Base-by-base conservation (phyloP, 2,113 vertebrate genomes). In the Cebus imitator region DNA sequence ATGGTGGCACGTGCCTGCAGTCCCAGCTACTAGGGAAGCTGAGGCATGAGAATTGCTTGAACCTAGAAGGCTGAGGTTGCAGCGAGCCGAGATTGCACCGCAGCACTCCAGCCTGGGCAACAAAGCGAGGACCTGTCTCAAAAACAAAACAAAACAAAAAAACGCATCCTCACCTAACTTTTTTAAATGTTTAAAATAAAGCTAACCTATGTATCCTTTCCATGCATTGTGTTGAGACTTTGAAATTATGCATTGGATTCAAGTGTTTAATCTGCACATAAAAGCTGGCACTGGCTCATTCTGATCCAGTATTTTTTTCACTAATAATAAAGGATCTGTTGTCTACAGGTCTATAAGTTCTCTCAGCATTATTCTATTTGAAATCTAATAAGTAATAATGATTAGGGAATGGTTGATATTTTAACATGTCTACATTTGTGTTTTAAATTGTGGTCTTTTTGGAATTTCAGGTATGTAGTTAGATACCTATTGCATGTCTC, bases 81-180 rank as follows among this genome's bases (percentile, higher is more conserved):
- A 32, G 12, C 14, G 11, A 30, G 27, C 61, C 2, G 0, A 32
- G 61, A 32, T 6, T 30, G 1, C 13, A 13, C 61, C 6, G 13
- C 5, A 6, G 27, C 12, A 64, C 27, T 64, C 61, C 61, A 64
- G 61, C 61, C 61, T 64, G 61, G 12, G 61, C 5, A 0, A 32
- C 61, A 6, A 64, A 64, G 27, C 5, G 0, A 64, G 61, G 30
- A 27, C 32, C 61, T 13, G 30, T 64, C 27, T 64, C 27, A 64
- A 32, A 57, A 21, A 30, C 27, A 64, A 30, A 64, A 50, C 61
- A 30, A 64, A 64, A 64, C 11, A 12, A 64, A 64, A 64, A 78
- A 83, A 50, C 5, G 0, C 13, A n/a, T 72, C 52, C 43, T 83
- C 61, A 50, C 30, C 30, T 82, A 84, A 52, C 40, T 43, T 78